Base-by-base conservation (phyloP, 2,888 invertebrate genomes). In the Hydrotaea diabolus region DNA sequence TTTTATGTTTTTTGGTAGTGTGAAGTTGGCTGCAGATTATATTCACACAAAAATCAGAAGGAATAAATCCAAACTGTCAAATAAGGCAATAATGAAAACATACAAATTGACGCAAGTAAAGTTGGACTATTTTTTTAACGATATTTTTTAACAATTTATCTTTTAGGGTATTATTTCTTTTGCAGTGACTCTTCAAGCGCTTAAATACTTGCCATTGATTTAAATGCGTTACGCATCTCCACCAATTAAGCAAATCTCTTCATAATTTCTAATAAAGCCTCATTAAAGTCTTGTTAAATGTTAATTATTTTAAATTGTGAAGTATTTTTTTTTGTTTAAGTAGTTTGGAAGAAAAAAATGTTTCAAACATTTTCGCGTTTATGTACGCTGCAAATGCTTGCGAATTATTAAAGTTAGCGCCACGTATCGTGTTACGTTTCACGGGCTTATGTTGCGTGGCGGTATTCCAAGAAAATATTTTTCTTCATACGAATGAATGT, bases 221-320 rank as follows among this genome's bases (percentile, higher is more conserved):
- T 36, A 36, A 36, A 36, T 36, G 36, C 3, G 3, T n/a, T n/a
- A n/a, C n/a, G n/a, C n/a, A n/a, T n/a, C n/a, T 31, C 31, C 7
- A 4, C 31, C 31, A 39, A 39, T 8, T 11, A 39, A 8, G 39
- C 2, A 39, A 11, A 36, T 36, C 36, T 8, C 5, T 36, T 36
- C 3, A 36, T 36, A 36, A 36, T 36, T 39, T 39, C 9, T 39
- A 39, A 39, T 39, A n/a, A n/a, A 49, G n/a, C n/a, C 49, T n/a
- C 31, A 62, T 62, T 62, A 62, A 62, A 62, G 19, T 31, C 62
- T 62, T 59, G 59, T 59, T 59, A 59, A 26, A 26, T 26, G 59
- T 59, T 59, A 59, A 59, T 59, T 59, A 59, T 13, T n/a, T 59
- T 23, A 15, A 59, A 26, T 59, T 21, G 59, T 31, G 31, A 2